Evolutionary conservation across 2,113 vertebrate species (phyloP), one percentile per base, ranked within the genome.

Genomic region (Spermophilus dauricus): DNA sequence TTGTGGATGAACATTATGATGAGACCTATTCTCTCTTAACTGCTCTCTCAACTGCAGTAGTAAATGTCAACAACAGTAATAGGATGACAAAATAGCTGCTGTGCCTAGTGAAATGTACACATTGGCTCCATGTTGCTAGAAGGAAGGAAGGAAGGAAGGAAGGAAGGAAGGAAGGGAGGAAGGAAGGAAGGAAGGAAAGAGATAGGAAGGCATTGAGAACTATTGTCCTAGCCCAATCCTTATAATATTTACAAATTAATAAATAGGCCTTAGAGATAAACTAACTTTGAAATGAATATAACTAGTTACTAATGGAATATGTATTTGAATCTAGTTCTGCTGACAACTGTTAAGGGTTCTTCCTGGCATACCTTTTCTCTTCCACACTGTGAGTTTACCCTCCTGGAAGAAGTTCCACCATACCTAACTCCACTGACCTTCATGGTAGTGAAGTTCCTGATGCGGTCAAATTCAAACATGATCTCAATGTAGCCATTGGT

Each of bases 381-480:
- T 4, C 53, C 26, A 26, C 14, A 8, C 18, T 20, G 18, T 22
- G 24, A n/a, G 70, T 56, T 86, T 73, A 16, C 20, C 28, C 34
- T 91, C 65, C 30, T 39, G 48, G 9, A 37, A 86, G 32, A 91
- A 20, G 24, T 45, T n/a, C 58, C 45, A 70, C 37, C 75, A 24
- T 26, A 16, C 24, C 75, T 37, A 2, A 80, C 67, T 51, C n/a
- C 32, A 86, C 96, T 26, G 89, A 99, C 99, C 99, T 99, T 99
- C 99, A 99, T 99, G 37, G 99, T 99, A 0, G 99, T 99, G 98
- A 99, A 99, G 98, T 99, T 99, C 97, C 99, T 98, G 96, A 99
- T 98, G 72, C 99, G 99, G 98, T 99, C 99, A 0, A 99, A 99
- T 87, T 99, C 99, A 8, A 99, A 99, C 97, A 99, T 99, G 96